A percentile compares a stretch with the other conserved stretches of the same genome.
phyloP scores from a whole-genome alignment of 2,888 invertebrate species.

The Nemotelus pantherinus region DNA sequence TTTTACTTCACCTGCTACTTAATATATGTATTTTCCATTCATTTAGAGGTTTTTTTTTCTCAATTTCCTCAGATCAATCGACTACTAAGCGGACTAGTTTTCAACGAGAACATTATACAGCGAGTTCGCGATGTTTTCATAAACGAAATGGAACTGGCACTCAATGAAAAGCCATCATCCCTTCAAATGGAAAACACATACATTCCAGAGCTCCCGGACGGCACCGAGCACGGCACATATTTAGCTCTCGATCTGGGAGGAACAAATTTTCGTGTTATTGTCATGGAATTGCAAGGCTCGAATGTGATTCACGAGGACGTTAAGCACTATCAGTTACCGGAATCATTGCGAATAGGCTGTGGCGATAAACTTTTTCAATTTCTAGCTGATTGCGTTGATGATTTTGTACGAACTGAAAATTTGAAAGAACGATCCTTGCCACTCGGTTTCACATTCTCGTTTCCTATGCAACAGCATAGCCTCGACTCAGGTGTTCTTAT shows the following conservation, averaged over 20 bases:
- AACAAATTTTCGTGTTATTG: constrained; percentile 80
- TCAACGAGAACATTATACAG: constrained; percentile 64
- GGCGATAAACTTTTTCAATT: constrained; percentile 77
- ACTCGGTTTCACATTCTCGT: constrained; percentile 85
- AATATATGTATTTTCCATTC: too few species aligned
- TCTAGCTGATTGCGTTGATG: constrained; percentile 77
- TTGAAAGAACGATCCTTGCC: constrained; percentile 63
- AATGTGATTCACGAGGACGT: constrained; percentile 70
- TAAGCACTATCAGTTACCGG: constrained; percentile 72
- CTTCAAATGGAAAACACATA: constrained; percentile 83
- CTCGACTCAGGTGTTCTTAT: constrained; percentile 77
- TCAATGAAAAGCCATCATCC: constrained; percentile 72
- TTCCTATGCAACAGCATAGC: constrained; percentile 81
- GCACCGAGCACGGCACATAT: constrained; percentile 77
- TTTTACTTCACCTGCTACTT: too few species aligned
- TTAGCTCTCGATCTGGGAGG: constrained; percentile 84
- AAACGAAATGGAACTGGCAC: constrained; percentile 72
- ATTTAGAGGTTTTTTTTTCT: too few species aligned
- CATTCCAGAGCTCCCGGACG: constrained; percentile 76
- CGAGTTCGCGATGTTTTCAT: constrained; percentile 67
- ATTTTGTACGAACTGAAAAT: constrained; percentile 71
- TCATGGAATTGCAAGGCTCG: constrained; percentile 71
- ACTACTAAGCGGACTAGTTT: constrained; percentile 52
- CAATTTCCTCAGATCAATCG: constrained; percentile 52
- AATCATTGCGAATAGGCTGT: constrained; percentile 70